A percentile compares a stretch with the other conserved stretches of the same genome.
Evolutionary conservation across 2,888 invertebrate species (phyloP).

Genomic region (Miltochrista miniata): DNA sequence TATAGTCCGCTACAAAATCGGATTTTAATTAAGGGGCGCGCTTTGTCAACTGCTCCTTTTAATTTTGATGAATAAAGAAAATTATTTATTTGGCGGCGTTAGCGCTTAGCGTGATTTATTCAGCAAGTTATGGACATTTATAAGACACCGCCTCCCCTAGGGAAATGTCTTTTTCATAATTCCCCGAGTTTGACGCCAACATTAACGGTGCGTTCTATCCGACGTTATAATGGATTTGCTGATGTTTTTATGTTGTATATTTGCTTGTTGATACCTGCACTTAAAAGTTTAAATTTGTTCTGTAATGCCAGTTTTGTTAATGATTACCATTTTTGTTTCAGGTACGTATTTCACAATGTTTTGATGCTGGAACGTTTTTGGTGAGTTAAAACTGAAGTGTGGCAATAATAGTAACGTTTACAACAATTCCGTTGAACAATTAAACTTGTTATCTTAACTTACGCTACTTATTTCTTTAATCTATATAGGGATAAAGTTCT

Average conservation of each 20-base stretch:
- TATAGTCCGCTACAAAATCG: constrained; percentile 61
- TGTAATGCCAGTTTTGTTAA: constrained; percentile 9
- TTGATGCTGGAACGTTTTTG: constrained; percentile 5
- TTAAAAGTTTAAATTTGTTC: constrained; percentile 4
- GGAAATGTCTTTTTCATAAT: constrained; percentile 71
- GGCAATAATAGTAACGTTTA: neutral
- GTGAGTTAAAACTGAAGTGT: constrained; percentile 19
- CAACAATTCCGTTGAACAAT: neutral
- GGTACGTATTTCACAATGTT: constrained; percentile 35
- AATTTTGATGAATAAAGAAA: constrained; percentile 83
- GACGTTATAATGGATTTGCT: constrained; percentile 38
- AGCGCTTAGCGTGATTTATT: constrained; percentile 77
- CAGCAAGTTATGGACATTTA: constrained; percentile 66
- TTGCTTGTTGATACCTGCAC: constrained; percentile 20
- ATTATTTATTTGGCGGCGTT: constrained; percentile 79
- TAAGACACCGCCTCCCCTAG: constrained; percentile 58
- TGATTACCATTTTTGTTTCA: constrained; percentile 38
- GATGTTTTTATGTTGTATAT: constrained; percentile 25
- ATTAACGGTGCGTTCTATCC: constrained; percentile 46
- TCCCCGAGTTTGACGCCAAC: constrained; percentile 53
- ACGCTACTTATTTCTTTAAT: neutral
- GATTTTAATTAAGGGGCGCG: constrained; percentile 75
- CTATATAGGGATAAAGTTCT: constrained; percentile 26
- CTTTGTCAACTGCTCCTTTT: constrained; percentile 81
- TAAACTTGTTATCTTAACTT: neutral